A percentile compares a stretch with the other conserved stretches of the same genome.
phyloP scores from a whole-genome alignment of 2,888 invertebrate species.

The Temnothorax ravouxi region DNA sequence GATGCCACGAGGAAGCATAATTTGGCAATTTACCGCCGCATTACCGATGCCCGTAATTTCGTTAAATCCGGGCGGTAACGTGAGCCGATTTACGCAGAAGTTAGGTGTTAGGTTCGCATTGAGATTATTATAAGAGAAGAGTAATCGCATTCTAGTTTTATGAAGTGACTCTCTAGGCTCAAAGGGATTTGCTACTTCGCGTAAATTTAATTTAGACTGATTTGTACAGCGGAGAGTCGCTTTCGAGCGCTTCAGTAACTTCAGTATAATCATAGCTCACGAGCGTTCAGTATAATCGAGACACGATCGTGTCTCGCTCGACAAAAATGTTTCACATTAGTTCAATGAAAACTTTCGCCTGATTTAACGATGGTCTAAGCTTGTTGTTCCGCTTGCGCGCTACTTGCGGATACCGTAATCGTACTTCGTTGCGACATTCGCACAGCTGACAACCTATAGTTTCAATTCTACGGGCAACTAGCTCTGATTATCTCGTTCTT shows the following conservation, averaged over 20 bases:
- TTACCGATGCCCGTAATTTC: not conserved
- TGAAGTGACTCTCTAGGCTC: not conserved
- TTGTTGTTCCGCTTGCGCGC: not conserved
- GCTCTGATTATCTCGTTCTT: conserved; percentile 29
- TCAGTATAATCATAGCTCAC: conserved; percentile 6
- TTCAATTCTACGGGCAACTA: conserved; percentile 1
- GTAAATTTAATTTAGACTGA: conserved; percentile 4
- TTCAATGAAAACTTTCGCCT: not conserved
- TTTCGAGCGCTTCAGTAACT: conserved; percentile 21
- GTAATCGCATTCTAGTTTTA: conserved; percentile 1
- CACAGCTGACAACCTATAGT: not conserved
- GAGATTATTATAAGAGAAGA: not conserved
- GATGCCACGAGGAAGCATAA: conserved; percentile 17
- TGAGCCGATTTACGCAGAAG: not conserved
- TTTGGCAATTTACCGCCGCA: not conserved
- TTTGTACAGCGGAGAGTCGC: conserved; percentile 3
- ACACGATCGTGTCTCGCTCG: not conserved
- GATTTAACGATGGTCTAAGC: conserved; percentile 15
- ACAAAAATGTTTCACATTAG: conserved; percentile 15
- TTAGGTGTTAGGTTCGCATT: conserved; percentile 19
- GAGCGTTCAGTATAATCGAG: too few relatives aligned
- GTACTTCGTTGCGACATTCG: not conserved
- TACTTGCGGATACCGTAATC: not conserved
- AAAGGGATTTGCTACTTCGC: not conserved
- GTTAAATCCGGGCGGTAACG: not conserved